Percentiles rank a stretch among this genome's conserved stretches.
phyloP scores from a whole-genome alignment of 2,888 invertebrate species.

The Ceramica pisi region DNA sequence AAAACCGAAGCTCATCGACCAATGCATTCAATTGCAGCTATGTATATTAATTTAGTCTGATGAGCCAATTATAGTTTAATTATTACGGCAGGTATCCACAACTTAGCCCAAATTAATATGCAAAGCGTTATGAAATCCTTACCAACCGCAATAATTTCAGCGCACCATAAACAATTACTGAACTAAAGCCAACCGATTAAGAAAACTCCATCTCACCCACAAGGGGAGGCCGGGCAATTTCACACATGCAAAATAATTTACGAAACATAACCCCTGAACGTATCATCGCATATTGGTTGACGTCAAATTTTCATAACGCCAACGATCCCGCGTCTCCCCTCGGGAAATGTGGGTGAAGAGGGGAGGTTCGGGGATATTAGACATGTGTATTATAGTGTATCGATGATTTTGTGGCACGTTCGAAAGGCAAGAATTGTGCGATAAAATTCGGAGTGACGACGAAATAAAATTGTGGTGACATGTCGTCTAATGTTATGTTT shows the following conservation, averaged over 20 bases:
- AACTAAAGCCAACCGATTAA: slow-evolving; percentile 56
- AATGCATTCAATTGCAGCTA: neutral
- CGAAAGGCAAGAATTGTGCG: slow-evolving; percentile 60
- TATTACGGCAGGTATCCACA: neutral
- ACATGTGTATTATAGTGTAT: slow-evolving; percentile 78
- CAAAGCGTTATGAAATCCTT: slow-evolving; percentile 30
- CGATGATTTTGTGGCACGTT: slow-evolving; percentile 81
- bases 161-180: slow-evolving; percentile 40
- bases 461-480: slow-evolving; percentile 63
- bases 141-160: slow-evolving; percentile 33
- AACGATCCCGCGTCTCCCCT: slow-evolving; percentile 72
- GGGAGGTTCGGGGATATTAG: slow-evolving; percentile 68
- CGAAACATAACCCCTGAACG: slow-evolving; percentile 73
- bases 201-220: slow-evolving; percentile 42
- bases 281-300: slow-evolving; percentile 87
- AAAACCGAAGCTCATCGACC: neutral
- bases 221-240: slow-evolving; percentile 65
- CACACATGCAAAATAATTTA: slow-evolving; percentile 74
- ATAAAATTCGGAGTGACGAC: slow-evolving; percentile 64
- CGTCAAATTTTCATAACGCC: slow-evolving; percentile 87
- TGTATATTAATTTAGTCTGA: neutral
- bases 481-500: slow-evolving; percentile 59
- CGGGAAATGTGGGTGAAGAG: slow-evolving; percentile 82
- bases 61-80: neutral
- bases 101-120: slow-evolving; percentile 30